Evolutionary conservation across 2,113 vertebrate species (phyloP), one percentile per base, ranked within the genome.

Genomic region (Prunella himalayana): DNA sequence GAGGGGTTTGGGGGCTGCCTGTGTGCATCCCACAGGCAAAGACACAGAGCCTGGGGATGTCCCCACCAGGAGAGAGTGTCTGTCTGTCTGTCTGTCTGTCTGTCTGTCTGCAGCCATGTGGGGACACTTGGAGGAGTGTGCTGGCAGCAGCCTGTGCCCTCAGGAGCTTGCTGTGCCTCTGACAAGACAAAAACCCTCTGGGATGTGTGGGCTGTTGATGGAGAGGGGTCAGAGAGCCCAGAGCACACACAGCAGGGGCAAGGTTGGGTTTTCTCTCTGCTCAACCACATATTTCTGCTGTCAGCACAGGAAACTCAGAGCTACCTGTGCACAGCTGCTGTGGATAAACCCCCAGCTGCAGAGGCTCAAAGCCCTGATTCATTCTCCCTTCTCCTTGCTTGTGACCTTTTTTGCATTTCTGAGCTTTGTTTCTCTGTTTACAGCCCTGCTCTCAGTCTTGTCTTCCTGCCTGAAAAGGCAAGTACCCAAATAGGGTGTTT

Each of bases 31-130:
- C 3, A 0, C n/a, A 64, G 60, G 44, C 24, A 24, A 68, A 37
- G 0, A 0, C 1, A 1, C 0, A 0, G 47, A 81, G 60, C 88
- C 80, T 0, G 0, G 94, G 56, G 49, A 64, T 4, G 2, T 64
- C 44, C 75, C 63, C 63, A 35, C 37, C 59, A 54, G 68, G 86
- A 64, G 54, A 24, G 39, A 33, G 37, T 37, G 37, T 37, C 37
- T 37, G 37, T 37, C 37, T 37, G 37, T 37, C 12, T 2, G 0
- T 12, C 50, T 44, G 88, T 20, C 59, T 70, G 11, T 37, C 12
- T 2, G 0, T 12, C 50, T 44, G 88, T 20, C 59, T 70, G 11
- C 51, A 77, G 90, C 42, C 49, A 1, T 0, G 0, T 5, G 70
- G 45, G 77, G 57, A 76, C 66, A 51, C 7, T 5, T 1, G 49